phyloP scores from a whole-genome alignment of 1,140 invertebrate genomes.

The Phocides pigmalion region DNA sequence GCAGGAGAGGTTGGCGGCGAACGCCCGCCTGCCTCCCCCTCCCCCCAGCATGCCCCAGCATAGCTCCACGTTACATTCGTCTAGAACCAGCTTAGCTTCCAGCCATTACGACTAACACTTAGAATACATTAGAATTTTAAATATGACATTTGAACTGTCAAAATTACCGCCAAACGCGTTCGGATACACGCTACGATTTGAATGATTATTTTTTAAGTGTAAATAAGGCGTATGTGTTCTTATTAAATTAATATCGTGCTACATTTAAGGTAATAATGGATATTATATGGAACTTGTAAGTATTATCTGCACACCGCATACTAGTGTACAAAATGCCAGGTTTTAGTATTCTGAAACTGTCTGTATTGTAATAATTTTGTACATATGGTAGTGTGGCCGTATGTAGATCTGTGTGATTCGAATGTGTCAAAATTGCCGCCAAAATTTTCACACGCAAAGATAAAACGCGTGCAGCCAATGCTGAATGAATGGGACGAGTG shows the following conservation, averaged over 20 bases:
- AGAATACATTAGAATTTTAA: slow-evolving; percentile 26
- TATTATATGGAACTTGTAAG: slow-evolving; percentile 6
- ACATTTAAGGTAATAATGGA: slow-evolving; percentile 10
- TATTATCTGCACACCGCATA: slow-evolving; percentile 18
- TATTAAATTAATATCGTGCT: slow-evolving; percentile 20
- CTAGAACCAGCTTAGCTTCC: slow-evolving; percentile 73
- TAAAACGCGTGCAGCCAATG: slow-evolving; percentile 25
- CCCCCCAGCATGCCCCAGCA: slow-evolving; percentile 68
- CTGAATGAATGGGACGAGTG: neutral
- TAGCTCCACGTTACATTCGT: slow-evolving; percentile 71
- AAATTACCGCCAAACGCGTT: slow-evolving; percentile 24
- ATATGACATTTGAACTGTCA: slow-evolving; percentile 26
- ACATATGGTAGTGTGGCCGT: slow-evolving; percentile 20
- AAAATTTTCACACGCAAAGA: slow-evolving; percentile 17
- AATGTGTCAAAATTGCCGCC: slow-evolving; percentile 16
- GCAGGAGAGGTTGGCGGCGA: slow-evolving; percentile 83
- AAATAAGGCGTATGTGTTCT: slow-evolving; percentile 24
- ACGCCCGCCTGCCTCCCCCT: slow-evolving; percentile 57
- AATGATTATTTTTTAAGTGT: slow-evolving; percentile 17
- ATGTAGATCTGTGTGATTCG: slow-evolving; percentile 13
- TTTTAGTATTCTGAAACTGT: slow-evolving; percentile 13
- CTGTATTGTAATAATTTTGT: slow-evolving; percentile 6
- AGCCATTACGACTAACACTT: slow-evolving; percentile 75
- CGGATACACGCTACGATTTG: slow-evolving; percentile 14
- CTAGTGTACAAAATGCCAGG: slow-evolving; percentile 25